Base-by-base conservation (phyloP, 2,113 vertebrate species). In the Epinephelus moara region DNA sequence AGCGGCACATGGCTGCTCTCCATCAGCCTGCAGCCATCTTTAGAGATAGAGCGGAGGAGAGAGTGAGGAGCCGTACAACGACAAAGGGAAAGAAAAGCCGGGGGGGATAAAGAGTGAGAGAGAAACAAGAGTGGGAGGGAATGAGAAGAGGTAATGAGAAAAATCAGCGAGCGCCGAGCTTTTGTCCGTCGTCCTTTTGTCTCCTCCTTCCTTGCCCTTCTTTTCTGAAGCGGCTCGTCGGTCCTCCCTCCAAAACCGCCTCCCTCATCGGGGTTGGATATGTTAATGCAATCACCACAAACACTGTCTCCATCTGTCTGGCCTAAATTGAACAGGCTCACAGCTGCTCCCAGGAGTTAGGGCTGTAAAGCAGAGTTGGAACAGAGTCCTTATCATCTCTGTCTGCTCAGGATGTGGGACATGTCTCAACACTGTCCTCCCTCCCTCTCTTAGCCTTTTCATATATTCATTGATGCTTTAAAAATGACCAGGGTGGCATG, bases 241-340 rank as follows among this genome's bases (percentile, higher is more conserved):
- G 73, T 56, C 84, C 80, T 83, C 78, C 76, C 78, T 86, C 81
- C 57, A 69, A 85, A 86, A 70, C 80, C 15, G 52, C 57, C 72
- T 80, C 74, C 78, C 80, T 85, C 81, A 4, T 78, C 56, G 87
- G 89, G 68, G 79, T 61, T 88, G 84, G 80, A 91, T 92, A 94
- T 94, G 91, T 87, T 93, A 94, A 95, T 93, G 91, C 90, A 94
- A 94, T 93, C 92, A 92, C 85, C 85, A 87, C 84, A 82, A 93
- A 94, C 92, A 92, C 92, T 75, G 92, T 81, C 93, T 93, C 91
- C 92, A 91, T 93, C 93, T 94, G 91, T 91, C 91, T 88, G 87
- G 82, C 80, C 86, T 88, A 89, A 93, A 93, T 93, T 93, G 91
- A 91, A 91, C 93, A 91, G 91, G 86, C 90, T 91, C 90, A 75